Conservation (phyloP, 2,113 vertebrate genomes). For the Rhinopomastus cyanomelas region DNA sequence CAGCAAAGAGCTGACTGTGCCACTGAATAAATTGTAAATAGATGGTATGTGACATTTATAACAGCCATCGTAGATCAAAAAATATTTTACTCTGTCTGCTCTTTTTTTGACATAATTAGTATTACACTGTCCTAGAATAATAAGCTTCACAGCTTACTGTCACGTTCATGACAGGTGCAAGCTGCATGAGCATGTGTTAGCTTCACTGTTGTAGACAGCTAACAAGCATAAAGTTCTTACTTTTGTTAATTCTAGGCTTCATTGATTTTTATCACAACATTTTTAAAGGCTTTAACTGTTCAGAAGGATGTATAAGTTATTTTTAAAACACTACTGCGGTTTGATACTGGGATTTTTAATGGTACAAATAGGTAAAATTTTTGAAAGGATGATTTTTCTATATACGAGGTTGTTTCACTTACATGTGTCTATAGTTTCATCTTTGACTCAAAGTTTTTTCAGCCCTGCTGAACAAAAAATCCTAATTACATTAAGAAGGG, state of each 20-base stretch:
- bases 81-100: constrained; percentile 68
- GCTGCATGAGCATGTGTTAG: constrained; percentile 71
- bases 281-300: constrained; percentile 69
- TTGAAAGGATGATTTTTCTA: background rate
- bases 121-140: constrained; percentile 70
- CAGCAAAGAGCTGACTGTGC: constrained; percentile 17
- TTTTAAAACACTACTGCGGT: constrained; percentile 44
- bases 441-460: constrained; percentile 31
- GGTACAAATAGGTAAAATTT: constrained; percentile 21
- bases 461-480: constrained; percentile 15
- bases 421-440: background rate
- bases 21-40: constrained; percentile 56
- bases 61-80: constrained; percentile 62
- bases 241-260: constrained; percentile 66
- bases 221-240: constrained; percentile 68
- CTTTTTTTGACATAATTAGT: constrained; percentile 73
- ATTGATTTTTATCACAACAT: constrained; percentile 72
- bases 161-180: constrained; percentile 68
- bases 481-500: constrained; percentile 8
- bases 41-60: constrained; percentile 60
- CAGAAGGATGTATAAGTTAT: constrained; percentile 49
- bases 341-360: constrained; percentile 36
- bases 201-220: constrained; percentile 72
- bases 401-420: background rate
- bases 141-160: constrained; percentile 71